Evolutionary conservation across 2,888 invertebrate species (phyloP).

Genomic region (Eupithecia dodoneata): DNA sequence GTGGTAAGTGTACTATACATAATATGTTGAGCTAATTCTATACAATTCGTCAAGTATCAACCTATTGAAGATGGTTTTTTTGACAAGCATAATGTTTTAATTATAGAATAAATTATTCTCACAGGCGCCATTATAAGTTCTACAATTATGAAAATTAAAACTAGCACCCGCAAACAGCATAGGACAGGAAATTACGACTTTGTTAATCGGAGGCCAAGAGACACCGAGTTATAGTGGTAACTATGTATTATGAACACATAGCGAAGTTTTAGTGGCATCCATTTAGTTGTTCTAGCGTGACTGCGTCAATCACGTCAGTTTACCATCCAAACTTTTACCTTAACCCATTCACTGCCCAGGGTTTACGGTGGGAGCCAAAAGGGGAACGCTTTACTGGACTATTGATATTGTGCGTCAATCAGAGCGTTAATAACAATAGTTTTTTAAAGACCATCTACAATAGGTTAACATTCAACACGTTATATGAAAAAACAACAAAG

Average conservation of each 20-base stretch:
- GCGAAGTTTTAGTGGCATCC: background rate
- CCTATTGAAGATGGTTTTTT: slow-evolving; percentile 1
- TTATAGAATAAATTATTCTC: background rate
- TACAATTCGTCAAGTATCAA: background rate
- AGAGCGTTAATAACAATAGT: background rate
- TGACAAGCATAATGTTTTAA: background rate
- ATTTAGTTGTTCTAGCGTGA: background rate
- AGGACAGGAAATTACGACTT: too few relatives aligned
- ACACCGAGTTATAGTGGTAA: too few relatives aligned
- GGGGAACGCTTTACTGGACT: too few relatives aligned
- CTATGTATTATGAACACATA: too few relatives aligned
- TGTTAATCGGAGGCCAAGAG: too few relatives aligned
- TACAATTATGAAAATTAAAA: background rate
- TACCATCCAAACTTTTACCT: background rate
- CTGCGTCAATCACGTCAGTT: background rate
- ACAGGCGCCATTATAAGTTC: background rate
- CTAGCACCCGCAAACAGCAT: background rate
- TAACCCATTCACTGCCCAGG: background rate
- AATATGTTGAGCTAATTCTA: slow-evolving; percentile 17
- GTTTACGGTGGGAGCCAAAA: too few relatives aligned
- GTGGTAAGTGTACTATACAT: slow-evolving; percentile 18
- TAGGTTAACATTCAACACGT: background rate
- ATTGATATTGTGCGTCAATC: too few relatives aligned
- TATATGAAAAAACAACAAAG: slow-evolving; percentile 17
- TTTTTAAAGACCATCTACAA: background rate